Evolutionary conservation across 2,888 invertebrate genomes (phyloP).

Genomic region (Spodoptera picta): DNA sequence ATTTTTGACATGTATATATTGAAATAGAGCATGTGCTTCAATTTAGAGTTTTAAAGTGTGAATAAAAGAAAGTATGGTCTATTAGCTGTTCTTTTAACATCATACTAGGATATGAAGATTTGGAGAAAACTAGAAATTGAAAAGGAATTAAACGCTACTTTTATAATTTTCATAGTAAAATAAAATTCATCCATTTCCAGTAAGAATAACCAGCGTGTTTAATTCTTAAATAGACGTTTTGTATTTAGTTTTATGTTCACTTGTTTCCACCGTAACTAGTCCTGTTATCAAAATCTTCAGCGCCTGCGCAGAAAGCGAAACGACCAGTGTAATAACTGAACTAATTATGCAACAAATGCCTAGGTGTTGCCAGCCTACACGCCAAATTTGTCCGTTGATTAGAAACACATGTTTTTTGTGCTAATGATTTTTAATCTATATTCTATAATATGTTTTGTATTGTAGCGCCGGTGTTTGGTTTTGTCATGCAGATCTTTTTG

Average conservation of each 20-base stretch:
- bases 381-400: slow-evolving; percentile 44
- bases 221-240: background rate
- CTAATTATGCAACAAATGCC: slow-evolving; percentile 43
- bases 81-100: too few species aligned
- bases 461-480: slow-evolving; percentile 20
- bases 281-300: slow-evolving; percentile 38
- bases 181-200: too few species aligned
- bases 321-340: slow-evolving; percentile 35
- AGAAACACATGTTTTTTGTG: slow-evolving; percentile 47
- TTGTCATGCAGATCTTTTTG: slow-evolving; percentile 32
- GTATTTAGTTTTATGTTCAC: background rate
- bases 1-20: too few species aligned
- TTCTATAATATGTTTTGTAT: slow-evolving; percentile 38
- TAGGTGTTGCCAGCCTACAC: slow-evolving; percentile 49
- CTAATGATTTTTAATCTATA: slow-evolving; percentile 46
- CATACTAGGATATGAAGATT: too few species aligned
- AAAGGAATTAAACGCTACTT: too few species aligned
- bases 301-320: slow-evolving; percentile 43
- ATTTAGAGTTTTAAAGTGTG: too few species aligned
- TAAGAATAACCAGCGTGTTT: too few species aligned
- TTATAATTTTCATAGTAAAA: too few species aligned
- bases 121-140: too few species aligned
- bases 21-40: too few species aligned
- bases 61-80: too few species aligned
- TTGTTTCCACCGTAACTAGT: slow-evolving; percentile 15